Evolutionary conservation across 2,797 vertebrate genomes (phyloP).

Genomic region (Sparus aurata): DNA sequence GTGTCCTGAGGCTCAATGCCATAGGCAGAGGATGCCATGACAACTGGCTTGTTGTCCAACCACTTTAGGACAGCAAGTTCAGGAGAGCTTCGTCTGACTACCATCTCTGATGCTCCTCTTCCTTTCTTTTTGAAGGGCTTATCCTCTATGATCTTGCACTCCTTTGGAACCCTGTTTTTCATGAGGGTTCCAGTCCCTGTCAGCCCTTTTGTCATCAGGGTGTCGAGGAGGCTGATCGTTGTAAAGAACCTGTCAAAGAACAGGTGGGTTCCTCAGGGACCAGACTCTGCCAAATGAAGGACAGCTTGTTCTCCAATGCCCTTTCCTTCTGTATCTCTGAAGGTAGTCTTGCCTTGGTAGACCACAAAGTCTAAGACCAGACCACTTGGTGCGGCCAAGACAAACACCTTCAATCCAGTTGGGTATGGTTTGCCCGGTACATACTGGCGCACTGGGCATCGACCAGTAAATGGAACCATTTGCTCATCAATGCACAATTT

Average conservation of each 20-base stretch:
- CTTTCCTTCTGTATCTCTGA: background rate
- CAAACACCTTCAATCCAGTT: too few species aligned
- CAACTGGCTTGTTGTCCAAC: background rate
- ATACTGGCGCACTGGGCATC: too few species aligned
- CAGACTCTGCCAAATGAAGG: background rate
- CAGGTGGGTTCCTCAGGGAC: background rate
- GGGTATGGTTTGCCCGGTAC: too few species aligned
- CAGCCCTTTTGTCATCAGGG: too few species aligned
- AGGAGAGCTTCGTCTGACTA: too few species aligned
- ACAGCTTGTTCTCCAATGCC: background rate
- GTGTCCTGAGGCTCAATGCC: slow-evolving; percentile 43
- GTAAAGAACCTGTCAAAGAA: slow-evolving; percentile 1
- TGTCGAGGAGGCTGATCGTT: too few species aligned
- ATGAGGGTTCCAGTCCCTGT: background rate
- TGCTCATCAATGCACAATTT: background rate
- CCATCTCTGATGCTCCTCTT: too few species aligned
- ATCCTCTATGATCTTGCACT: too few species aligned
- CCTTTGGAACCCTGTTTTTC: background rate
- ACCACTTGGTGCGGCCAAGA: background rate
- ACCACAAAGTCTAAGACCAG: background rate
- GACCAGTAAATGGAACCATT: too few species aligned
- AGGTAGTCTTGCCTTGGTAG: background rate
- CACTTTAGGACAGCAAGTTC: too few species aligned
- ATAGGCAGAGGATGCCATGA: slow-evolving; percentile 31
- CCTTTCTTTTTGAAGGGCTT: too few species aligned